These are phyloP conservation scores for Artemia franciscana DNA, from an alignment of 1,140 invertebrate species.

Conservation along the genomic window DNA sequence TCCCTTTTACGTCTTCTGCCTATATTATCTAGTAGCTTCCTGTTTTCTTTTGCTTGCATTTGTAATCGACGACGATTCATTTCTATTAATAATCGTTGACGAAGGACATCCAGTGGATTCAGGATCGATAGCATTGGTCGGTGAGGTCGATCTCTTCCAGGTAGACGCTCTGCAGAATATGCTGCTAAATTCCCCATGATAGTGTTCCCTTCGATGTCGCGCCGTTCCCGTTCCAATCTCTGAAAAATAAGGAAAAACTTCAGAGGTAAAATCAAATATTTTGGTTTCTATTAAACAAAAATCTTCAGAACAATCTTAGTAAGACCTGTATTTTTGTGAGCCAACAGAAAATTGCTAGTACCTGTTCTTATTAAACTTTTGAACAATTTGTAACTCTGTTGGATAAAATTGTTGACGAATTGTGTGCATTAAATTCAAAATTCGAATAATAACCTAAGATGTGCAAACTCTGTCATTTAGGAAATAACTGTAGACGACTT, in stretches of 20 bases:
- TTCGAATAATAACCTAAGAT: too few relatives aligned
- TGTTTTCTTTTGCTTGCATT: slow-evolving; percentile 8
- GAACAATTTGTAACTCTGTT: too few relatives aligned
- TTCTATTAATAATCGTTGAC: slow-evolving; percentile 42
- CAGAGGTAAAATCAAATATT: too few relatives aligned
- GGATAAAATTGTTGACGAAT: too few relatives aligned
- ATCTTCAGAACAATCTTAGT: too few relatives aligned
- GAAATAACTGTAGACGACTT: too few relatives aligned
- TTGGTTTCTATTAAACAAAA: too few relatives aligned
- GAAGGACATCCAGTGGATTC: slow-evolving; percentile 47
- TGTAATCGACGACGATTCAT: slow-evolving; percentile 37
- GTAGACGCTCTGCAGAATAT: background rate
- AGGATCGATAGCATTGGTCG: slow-evolving; percentile 42
- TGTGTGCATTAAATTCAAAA: too few relatives aligned
- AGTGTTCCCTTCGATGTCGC: background rate
- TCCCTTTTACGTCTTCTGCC: slow-evolving; percentile 7
- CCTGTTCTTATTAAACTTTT: too few relatives aligned
- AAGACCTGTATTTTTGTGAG: too few relatives aligned
- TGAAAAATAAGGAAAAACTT: background rate
- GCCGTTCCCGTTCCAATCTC: background rate
- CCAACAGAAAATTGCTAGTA: too few relatives aligned
- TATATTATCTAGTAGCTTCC: slow-evolving; percentile 8
- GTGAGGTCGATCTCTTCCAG: slow-evolving; percentile 6
- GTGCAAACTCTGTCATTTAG: too few relatives aligned
- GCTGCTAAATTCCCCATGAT: background rate